Evolutionary conservation across 2,888 invertebrate genomes (phyloP).

Genomic region (Eupithecia subfuscata): DNA sequence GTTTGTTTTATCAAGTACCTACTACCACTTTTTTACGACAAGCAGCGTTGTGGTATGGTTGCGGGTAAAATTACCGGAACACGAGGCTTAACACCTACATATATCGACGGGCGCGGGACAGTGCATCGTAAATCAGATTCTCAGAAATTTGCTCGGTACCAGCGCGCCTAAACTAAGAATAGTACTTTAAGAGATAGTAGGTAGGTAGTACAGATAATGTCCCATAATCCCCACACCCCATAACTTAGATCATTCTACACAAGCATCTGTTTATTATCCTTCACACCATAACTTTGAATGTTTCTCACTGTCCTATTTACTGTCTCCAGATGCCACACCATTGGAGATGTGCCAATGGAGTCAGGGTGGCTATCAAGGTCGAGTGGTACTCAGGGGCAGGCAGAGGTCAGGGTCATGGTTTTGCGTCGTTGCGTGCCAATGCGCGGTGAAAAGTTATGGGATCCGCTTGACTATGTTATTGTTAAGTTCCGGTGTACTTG

Average conservation of each 20-base stretch:
- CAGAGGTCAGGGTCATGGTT: constrained; percentile 16
- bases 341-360: constrained; percentile 44
- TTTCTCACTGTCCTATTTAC: constrained; percentile 21
- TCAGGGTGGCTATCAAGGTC: constrained; percentile 24
- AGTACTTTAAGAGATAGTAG: background rate
- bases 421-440: constrained; percentile 11
- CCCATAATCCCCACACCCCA: background rate
- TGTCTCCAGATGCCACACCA: constrained; percentile 29
- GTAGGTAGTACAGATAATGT: background rate
- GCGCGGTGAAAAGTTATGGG: constrained; percentile 11
- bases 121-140: background rate
- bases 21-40: too few relatives aligned
- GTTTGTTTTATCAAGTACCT: too few relatives aligned
- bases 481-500: constrained; percentile 4
- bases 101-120: background rate
- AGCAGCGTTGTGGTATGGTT: background rate
- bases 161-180: background rate
- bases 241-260: background rate
- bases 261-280: constrained; percentile 3
- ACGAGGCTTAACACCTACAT: background rate
- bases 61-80: background rate
- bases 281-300: constrained; percentile 12
- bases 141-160: background rate
- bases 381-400: constrained; percentile 26
- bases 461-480: constrained; percentile 20